A percentile compares a stretch with the other conserved stretches of the same genome.
Conservation (phyloP, 2,888 invertebrate species). For the Synergus gifuensis region DNA sequence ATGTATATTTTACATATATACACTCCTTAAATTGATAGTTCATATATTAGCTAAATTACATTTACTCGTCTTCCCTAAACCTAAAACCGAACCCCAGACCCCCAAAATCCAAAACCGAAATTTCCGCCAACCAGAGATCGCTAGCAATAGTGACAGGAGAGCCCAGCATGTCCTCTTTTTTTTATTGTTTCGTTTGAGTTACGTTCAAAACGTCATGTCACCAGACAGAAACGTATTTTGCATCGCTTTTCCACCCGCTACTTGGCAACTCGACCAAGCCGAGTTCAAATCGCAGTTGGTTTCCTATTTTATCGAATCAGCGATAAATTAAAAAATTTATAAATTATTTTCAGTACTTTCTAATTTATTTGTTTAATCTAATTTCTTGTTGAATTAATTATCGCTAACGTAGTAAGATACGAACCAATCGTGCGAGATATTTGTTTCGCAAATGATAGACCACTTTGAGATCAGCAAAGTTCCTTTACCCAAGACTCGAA, state of each 20-base stretch:
- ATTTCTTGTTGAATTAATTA: not conserved
- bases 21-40: slow-evolving; percentile 56
- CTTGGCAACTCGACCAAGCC: slow-evolving; percentile 34
- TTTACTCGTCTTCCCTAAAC: slow-evolving; percentile 51
- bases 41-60: slow-evolving; percentile 51
- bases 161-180: slow-evolving; percentile 71
- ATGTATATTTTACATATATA: slow-evolving; percentile 63
- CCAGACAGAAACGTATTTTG: slow-evolving; percentile 48
- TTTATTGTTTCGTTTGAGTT: slow-evolving; percentile 37
- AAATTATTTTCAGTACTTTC: not conserved
- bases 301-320: slow-evolving; percentile 33
- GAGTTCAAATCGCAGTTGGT: slow-evolving; percentile 37
- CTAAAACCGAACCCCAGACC: slow-evolving; percentile 44
- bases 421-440: slow-evolving; percentile 18
- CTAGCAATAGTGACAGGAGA: slow-evolving; percentile 78
- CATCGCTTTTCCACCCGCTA: slow-evolving; percentile 46
- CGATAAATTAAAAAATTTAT: slow-evolving; percentile 7
- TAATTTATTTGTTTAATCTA: not conserved
- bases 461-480: slow-evolving; percentile 15
- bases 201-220: slow-evolving; percentile 44
- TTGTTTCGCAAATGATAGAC: slow-evolving; percentile 34
- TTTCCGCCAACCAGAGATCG: slow-evolving; percentile 68
- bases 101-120: slow-evolving; percentile 54
- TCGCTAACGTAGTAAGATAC: slow-evolving; percentile 17
- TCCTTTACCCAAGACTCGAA: slow-evolving; percentile 31